Evolutionary conservation across 2,113 vertebrate species (phyloP).

Genomic region (Larimichthys polyactis): DNA sequence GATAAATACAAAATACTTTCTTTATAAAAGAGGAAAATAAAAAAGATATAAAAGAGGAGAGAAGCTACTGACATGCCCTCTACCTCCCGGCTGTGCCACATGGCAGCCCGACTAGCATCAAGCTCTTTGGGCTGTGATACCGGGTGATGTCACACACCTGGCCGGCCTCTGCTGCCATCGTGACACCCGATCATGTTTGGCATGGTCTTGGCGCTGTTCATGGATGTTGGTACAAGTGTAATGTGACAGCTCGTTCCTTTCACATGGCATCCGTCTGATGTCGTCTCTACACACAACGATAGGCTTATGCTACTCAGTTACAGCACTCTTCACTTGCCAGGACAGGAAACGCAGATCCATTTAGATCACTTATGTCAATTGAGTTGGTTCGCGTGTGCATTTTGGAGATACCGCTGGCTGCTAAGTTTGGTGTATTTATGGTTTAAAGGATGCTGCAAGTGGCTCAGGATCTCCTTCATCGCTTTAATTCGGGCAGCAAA

Average conservation of each 20-base stretch:
- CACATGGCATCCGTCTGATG: conserved; percentile 74
- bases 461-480: background rate
- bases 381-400: conserved; percentile 45
- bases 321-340: conserved; percentile 54
- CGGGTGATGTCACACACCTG: conserved; percentile 60
- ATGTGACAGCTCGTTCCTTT: conserved; percentile 83
- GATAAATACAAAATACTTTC: background rate
- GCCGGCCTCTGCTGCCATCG: conserved; percentile 55
- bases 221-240: conserved; percentile 85
- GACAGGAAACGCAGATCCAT: conserved; percentile 42
- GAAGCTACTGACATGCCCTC: background rate
- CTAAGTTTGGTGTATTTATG: background rate
- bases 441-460: conserved; percentile 2
- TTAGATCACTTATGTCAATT: conserved; percentile 45
- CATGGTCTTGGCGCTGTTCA: conserved; percentile 71
- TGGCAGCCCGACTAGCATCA: conserved; percentile 41
- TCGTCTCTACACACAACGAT: conserved; percentile 43
- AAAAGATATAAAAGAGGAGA: background rate
- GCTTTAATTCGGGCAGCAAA: conserved; percentile 13
- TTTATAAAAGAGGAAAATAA: too few species aligned
- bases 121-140: conserved; percentile 42
- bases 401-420: conserved; percentile 5
- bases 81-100: conserved; percentile 29
- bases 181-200: conserved; percentile 80
- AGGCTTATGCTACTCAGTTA: conserved; percentile 72